These are phyloP conservation scores for Machimus atricapillus DNA, from an alignment of 2,888 invertebrate genomes.

Conservation along the genomic window DNA sequence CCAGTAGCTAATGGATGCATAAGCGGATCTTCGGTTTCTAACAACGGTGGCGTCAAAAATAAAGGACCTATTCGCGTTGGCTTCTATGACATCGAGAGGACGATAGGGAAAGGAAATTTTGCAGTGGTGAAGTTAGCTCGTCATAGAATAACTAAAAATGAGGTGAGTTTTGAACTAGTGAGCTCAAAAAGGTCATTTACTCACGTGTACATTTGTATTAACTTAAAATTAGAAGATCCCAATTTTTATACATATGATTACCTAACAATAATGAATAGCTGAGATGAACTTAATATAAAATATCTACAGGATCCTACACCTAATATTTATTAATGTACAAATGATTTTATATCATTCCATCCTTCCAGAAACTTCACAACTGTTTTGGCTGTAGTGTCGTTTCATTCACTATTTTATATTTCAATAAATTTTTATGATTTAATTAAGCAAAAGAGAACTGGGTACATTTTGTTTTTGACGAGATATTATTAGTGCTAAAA, in stretches of 20 bases:
- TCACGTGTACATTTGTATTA: background rate
- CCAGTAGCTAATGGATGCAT: slow-evolving; percentile 47
- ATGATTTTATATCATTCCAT: too few species aligned
- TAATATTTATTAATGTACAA: too few species aligned
- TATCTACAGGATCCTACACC: too few species aligned
- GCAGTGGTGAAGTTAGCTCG: slow-evolving; percentile 97
- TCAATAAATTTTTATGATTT: too few species aligned
- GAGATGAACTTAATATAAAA: too few species aligned
- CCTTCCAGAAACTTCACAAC: too few species aligned
- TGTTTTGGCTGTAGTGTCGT: too few species aligned
- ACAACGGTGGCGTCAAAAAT: slow-evolving; percentile 54
- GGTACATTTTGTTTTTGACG: too few species aligned
- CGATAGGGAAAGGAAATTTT: slow-evolving; percentile 99
- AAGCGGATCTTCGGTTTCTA: background rate
- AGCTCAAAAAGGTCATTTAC: background rate
- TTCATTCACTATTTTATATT: too few species aligned
- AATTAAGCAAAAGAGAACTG: too few species aligned
- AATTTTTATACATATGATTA: background rate
- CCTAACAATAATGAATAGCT: too few species aligned
- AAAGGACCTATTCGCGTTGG: slow-evolving; percentile 87
- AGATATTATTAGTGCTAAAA: background rate
- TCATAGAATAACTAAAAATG: slow-evolving; percentile 97
- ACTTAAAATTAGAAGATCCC: background rate
- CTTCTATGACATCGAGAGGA: slow-evolving; percentile 96
- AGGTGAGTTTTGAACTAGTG: slow-evolving; percentile 71